These are phyloP conservation scores for Encarsia formosa DNA, from an alignment of 2,888 invertebrate genomes.

Conservation along the genomic window DNA sequence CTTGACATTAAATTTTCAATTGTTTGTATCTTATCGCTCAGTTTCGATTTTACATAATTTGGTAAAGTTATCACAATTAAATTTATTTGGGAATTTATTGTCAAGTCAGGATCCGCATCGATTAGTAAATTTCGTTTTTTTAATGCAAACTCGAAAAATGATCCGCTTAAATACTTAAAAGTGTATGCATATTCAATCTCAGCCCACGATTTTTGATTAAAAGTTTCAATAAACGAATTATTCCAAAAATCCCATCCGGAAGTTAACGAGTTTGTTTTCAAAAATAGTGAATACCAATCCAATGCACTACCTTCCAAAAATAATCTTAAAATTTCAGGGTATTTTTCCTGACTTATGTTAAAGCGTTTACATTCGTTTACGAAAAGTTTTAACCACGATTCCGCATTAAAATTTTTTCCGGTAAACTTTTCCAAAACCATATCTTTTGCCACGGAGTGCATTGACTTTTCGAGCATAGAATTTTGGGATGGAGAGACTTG, in stretches of 20 bases:
- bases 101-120: background rate
- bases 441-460: conserved; percentile 17
- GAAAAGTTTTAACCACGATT: background rate
- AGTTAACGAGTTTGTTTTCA: background rate
- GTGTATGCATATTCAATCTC: too few relatives aligned
- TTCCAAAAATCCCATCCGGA: background rate
- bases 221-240: too few relatives aligned
- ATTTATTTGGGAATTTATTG: background rate
- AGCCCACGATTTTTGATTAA: too few relatives aligned
- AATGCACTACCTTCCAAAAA: background rate
- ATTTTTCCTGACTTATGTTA: background rate
- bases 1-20: too few relatives aligned
- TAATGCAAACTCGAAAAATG: background rate
- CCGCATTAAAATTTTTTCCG: conserved; percentile 15
- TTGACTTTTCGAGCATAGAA: conserved; percentile 1
- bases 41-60: too few relatives aligned
- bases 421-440: conserved; percentile 27
- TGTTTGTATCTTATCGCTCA: too few relatives aligned
- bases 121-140: background rate
- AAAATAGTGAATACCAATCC: background rate
- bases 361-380: background rate
- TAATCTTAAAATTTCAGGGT: background rate
- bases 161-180: background rate
- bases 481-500: background rate
- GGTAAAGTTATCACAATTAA: too few relatives aligned